Conservation (phyloP, 2,888 invertebrate genomes). For the Dasysyrphus tricinctus region DNA sequence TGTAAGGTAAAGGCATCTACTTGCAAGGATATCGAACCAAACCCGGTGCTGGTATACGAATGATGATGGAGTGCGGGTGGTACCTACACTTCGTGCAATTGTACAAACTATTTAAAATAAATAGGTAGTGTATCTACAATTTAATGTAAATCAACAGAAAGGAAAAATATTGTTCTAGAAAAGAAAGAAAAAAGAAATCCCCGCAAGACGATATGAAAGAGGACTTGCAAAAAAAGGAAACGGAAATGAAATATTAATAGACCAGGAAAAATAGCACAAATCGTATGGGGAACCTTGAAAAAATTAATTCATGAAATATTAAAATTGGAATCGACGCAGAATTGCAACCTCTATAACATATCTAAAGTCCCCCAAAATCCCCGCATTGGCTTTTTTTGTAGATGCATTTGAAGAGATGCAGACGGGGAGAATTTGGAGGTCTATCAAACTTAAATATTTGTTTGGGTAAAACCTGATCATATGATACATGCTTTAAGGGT, state of each 20-base stretch:
- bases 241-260: constrained; percentile 8
- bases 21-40: constrained; percentile 27
- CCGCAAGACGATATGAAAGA: background rate
- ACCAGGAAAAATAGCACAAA: no score
- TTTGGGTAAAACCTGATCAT: no score
- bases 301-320: no score
- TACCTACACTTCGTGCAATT: background rate
- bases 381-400: no score
- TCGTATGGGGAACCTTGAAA: no score
- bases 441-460: no score
- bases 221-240: background rate
- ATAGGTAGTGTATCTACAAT: constrained; percentile 17
- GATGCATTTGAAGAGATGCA: no score
- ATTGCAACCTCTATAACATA: no score
- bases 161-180: constrained; percentile 12
- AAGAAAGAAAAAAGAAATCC: background rate
- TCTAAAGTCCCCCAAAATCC: no score
- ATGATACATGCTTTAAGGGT: no score
- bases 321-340: no score
- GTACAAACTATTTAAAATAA: constrained; percentile 29
- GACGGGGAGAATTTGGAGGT: no score
- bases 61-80: constrained; percentile 1
- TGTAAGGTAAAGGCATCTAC: background rate
- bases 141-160: constrained; percentile 26
- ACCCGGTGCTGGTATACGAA: background rate